phyloP scores from a whole-genome alignment of 2,888 invertebrate species.

The Caenorhabditis sinica region DNA sequence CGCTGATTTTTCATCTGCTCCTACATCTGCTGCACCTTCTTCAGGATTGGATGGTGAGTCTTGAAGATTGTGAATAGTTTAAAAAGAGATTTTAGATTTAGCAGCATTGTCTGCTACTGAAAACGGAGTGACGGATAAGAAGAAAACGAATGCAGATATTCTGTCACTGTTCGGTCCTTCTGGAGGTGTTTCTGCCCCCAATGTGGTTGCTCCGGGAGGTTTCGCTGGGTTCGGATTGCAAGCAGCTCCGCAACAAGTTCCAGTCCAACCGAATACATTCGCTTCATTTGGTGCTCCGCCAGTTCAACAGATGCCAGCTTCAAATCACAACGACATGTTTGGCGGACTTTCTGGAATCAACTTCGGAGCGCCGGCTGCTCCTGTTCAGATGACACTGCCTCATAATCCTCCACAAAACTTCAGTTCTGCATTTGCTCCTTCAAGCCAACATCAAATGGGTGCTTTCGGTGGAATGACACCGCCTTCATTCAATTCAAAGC shows the following conservation, averaged over 20 bases:
- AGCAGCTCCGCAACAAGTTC: constrained; percentile 46
- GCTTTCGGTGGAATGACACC: constrained; percentile 38
- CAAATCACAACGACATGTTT: constrained; percentile 41
- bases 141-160: constrained; percentile 74
- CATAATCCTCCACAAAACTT: constrained; percentile 38
- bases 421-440: constrained; percentile 19
- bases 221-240: constrained; percentile 73
- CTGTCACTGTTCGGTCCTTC: constrained; percentile 72
- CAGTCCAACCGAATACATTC: constrained; percentile 17
- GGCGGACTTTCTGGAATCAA: constrained; percentile 63
- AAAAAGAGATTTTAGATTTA: constrained; percentile 23
- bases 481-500: constrained; percentile 16
- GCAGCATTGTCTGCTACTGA: constrained; percentile 13
- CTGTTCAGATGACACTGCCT: constrained; percentile 20
- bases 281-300: constrained; percentile 21
- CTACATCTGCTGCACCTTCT: constrained; percentile 25
- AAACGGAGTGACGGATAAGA: constrained; percentile 40
- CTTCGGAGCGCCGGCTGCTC: constrained; percentile 39
- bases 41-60: constrained; percentile 41
- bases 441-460: constrained; percentile 4
- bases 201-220: constrained; percentile 72
- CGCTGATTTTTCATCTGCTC: constrained; percentile 60
- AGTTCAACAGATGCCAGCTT: neutral
- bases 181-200: constrained; percentile 43
- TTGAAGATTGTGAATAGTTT: neutral